A percentile compares a stretch with the other conserved stretches of the same genome.
These are phyloP conservation scores for Esperia sulphurella DNA, from an alignment of 2,888 invertebrate genomes.

Conservation along the genomic window DNA sequence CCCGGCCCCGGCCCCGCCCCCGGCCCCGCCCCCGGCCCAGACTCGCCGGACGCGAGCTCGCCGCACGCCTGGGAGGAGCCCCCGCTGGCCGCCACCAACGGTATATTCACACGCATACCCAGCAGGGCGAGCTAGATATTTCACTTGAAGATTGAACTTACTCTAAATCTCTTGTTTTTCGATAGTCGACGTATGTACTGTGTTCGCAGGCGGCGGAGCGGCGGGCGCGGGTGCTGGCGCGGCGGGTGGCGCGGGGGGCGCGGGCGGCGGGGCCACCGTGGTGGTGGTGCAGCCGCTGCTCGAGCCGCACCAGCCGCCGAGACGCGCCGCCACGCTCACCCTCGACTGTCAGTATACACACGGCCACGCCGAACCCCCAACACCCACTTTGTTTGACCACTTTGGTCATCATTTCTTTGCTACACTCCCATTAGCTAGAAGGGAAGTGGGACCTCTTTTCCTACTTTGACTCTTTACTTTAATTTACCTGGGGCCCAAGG, in stretches of 20 bases:
- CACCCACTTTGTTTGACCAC: too few species aligned
- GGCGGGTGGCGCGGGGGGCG: neutral
- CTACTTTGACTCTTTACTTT: too few species aligned
- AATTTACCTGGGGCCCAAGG: too few species aligned
- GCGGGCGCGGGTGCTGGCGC: neutral
- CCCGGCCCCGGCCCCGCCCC: slow-evolving; percentile 15
- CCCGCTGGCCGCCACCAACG: slow-evolving; percentile 20
- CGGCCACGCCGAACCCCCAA: too few species aligned
- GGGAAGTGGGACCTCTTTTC: too few species aligned
- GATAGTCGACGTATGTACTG: neutral
- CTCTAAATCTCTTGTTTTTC: too few species aligned
- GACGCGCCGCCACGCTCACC: slow-evolving; percentile 30
- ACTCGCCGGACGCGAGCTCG: slow-evolving; percentile 11
- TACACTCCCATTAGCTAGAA: too few species aligned
- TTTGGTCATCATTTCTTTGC: too few species aligned
- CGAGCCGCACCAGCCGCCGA: slow-evolving; percentile 37
- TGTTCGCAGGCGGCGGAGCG: neutral
- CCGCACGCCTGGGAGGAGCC: neutral
- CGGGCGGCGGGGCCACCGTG: slow-evolving; percentile 23
- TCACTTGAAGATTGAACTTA: too few species aligned
- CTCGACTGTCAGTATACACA: slow-evolving; percentile 17
- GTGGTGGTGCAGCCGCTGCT: slow-evolving; percentile 29
- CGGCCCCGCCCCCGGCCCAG: slow-evolving; percentile 18
- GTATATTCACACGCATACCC: slow-evolving; percentile 5
- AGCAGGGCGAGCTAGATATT: too few species aligned